Evolutionary conservation across 2,797 vertebrate genomes (phyloP).

Genomic region (Pseudotriccus pelzelni): DNA sequence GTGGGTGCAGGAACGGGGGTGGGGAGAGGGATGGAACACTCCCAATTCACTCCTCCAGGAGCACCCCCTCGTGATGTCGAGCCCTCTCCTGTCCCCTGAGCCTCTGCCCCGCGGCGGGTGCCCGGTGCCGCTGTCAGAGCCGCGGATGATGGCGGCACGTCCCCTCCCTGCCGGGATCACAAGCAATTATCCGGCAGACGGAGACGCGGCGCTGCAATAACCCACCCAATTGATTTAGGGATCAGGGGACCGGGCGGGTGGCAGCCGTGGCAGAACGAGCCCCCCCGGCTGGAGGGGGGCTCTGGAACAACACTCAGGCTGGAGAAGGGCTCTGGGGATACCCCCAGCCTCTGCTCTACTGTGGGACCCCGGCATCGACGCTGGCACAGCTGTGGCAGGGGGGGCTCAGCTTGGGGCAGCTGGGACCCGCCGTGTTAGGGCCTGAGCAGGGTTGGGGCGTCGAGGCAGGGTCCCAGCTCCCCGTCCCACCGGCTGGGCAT

Average conservation of each 20-base stretch:
- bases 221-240: neutral
- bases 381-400: rapidly evolving
- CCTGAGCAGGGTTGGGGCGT: neutral
- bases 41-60: rapidly evolving
- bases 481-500: rapidly evolving
- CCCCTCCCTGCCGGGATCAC: neutral
- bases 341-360: neutral
- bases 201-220: neutral
- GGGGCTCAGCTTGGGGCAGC: rapidly evolving
- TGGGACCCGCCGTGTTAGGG: rapidly evolving
- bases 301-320: neutral
- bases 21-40: neutral
- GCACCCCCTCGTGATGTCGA: rapidly evolving
- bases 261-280: neutral
- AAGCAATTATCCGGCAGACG: neutral
- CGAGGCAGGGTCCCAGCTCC: rapidly evolving
- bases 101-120: rapidly evolving
- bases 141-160: neutral
- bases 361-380: rapidly evolving
- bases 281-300: rapidly evolving
- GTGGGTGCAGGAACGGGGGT: neutral
- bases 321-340: neutral
- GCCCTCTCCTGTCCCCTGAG: neutral
- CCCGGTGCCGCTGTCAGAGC: neutral
- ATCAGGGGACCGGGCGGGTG: neutral